Percentiles rank a stretch among this genome's conserved stretches.
These are phyloP conservation scores for Apamea epomidion DNA, from an alignment of 2,888 invertebrate species.

Conservation along the genomic window DNA sequence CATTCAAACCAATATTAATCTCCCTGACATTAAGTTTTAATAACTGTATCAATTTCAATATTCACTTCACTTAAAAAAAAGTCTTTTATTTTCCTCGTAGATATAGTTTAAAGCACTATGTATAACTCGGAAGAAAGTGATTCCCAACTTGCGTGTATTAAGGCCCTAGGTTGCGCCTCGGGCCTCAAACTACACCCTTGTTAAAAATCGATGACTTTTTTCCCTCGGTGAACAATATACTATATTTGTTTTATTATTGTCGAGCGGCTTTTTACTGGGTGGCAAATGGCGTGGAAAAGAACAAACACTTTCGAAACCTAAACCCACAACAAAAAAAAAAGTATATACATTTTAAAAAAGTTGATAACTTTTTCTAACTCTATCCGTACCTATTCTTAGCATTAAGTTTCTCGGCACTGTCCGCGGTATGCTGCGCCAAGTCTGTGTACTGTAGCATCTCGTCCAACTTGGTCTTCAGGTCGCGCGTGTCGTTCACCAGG, in stretches of 20 bases:
- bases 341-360: neutral
- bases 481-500: conserved; percentile 91
- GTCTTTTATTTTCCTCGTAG: too few species aligned
- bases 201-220: neutral
- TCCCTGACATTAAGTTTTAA: neutral
- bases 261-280: neutral
- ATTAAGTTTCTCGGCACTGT: conserved; percentile 90
- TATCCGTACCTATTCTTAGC: conserved; percentile 86
- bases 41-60: neutral
- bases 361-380: neutral
- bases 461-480: conserved; percentile 92
- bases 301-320: neutral
- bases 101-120: too few species aligned
- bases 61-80: too few species aligned
- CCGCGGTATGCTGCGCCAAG: conserved; percentile 91
- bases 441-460: conserved; percentile 93
- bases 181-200: neutral
- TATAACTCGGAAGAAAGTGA: too few species aligned
- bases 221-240: neutral
- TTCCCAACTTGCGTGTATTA: too few species aligned
- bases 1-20: neutral
- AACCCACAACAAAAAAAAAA: neutral
- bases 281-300: neutral
- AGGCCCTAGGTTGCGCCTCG: neutral
- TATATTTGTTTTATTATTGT: neutral